A percentile compares a stretch with the other conserved stretches of the same genome.
phyloP scores from a whole-genome alignment of 2,888 invertebrate species.

The Drosophila macrospina region DNA sequence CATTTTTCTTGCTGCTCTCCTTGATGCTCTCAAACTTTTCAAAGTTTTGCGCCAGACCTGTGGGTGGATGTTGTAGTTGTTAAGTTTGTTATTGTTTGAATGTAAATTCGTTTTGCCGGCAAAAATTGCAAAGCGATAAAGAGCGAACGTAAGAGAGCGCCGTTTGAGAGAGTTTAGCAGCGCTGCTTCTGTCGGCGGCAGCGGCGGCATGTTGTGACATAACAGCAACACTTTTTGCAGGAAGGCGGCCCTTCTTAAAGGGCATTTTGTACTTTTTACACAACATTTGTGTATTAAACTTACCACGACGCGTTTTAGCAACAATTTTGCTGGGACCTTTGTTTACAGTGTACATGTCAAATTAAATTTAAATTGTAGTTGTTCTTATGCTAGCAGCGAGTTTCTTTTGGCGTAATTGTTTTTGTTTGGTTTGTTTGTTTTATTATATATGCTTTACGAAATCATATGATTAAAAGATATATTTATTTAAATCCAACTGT shows the following conservation, averaged over 20 bases:
- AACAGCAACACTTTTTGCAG: slow-evolving; percentile 70
- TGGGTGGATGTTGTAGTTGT: slow-evolving; percentile 19
- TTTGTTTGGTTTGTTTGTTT: slow-evolving; percentile 33
- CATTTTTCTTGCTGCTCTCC: slow-evolving; percentile 88
- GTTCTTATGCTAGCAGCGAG: neutral
- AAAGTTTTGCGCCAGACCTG: slow-evolving; percentile 92
- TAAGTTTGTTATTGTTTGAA: slow-evolving; percentile 60
- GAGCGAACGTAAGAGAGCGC: slow-evolving; percentile 20
- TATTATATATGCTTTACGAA: slow-evolving; percentile 32
- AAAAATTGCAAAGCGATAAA: slow-evolving; percentile 46
- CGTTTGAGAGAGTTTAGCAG: slow-evolving; percentile 25
- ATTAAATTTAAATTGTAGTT: slow-evolving; percentile 30
- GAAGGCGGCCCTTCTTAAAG: slow-evolving; percentile 34
- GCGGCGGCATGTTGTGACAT: slow-evolving; percentile 76
- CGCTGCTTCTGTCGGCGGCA: slow-evolving; percentile 47
- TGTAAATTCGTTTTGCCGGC: slow-evolving; percentile 64
- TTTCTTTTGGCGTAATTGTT: slow-evolving; percentile 19
- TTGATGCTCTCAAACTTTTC: slow-evolving; percentile 92
- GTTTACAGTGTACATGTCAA: slow-evolving; percentile 93
- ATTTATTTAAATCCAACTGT: slow-evolving; percentile 44
- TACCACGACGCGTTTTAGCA: slow-evolving; percentile 93
- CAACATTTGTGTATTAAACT: slow-evolving; percentile 57
- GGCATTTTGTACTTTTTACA: slow-evolving; percentile 52
- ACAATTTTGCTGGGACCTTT: slow-evolving; percentile 95
- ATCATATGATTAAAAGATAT: slow-evolving; percentile 56